These are phyloP conservation scores for Colaptes auratus DNA, from an alignment of 2,113 vertebrate genomes.

Conservation along the genomic window DNA sequence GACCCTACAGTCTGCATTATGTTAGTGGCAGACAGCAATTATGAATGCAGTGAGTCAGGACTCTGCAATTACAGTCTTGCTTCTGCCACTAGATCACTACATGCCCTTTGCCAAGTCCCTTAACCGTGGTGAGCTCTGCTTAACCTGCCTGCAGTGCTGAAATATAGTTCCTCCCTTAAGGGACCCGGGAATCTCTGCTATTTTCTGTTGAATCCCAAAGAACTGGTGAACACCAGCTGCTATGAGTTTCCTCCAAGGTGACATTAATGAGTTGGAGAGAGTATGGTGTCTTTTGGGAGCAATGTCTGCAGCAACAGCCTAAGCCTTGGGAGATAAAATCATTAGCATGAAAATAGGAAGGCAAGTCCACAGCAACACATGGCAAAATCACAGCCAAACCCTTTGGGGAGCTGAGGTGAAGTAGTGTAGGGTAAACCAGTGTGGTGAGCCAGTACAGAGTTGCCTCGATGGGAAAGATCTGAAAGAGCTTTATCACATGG, in stretches of 20 bases:
- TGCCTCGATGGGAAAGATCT: not conserved
- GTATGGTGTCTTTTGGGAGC: not conserved
- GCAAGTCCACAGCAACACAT: not conserved
- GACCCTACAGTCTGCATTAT: not conserved
- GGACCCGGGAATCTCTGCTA: not conserved
- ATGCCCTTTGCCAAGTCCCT: not conserved
- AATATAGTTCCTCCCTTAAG: not conserved
- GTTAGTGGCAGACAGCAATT: not conserved
- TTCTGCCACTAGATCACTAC: not conserved
- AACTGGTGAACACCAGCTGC: accelerated
- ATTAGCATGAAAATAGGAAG: not conserved
- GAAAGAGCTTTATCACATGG: not conserved
- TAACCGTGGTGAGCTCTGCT: not conserved
- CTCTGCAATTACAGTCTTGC: not conserved
- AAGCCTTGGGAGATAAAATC: not conserved
- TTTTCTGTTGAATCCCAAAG: not conserved
- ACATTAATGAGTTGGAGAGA: not conserved
- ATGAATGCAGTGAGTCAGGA: not conserved
- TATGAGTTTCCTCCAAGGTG: not conserved
- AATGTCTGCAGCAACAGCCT: not conserved
- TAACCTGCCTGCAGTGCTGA: not conserved
- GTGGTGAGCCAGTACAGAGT: not conserved
- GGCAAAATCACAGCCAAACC: not conserved
- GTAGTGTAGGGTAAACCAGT: not conserved
- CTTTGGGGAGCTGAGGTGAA: not conserved